These are phyloP conservation scores for Verasper variegatus DNA, from an alignment of 2,113 vertebrate genomes.

Conservation along the genomic window DNA sequence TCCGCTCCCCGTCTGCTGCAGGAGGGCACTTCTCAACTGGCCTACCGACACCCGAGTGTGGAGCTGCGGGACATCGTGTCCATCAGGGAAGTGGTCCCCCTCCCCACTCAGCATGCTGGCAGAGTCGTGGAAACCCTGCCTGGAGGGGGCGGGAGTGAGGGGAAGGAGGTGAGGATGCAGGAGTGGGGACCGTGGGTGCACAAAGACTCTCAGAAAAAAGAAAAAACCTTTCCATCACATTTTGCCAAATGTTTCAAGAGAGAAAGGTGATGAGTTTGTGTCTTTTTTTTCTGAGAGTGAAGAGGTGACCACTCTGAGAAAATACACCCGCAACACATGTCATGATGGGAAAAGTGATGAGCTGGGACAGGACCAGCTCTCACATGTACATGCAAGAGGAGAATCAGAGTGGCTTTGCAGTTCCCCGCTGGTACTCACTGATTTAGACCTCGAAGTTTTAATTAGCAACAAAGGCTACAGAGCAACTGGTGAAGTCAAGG, in stretches of 20 bases:
- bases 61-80: slow-evolving; percentile 66
- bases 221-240: not conserved
- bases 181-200: slow-evolving; percentile 15
- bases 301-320: not conserved
- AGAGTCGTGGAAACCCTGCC: slow-evolving; percentile 71
- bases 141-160: slow-evolving; percentile 63
- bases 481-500: slow-evolving; percentile 39
- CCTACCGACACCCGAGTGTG: slow-evolving; percentile 83
- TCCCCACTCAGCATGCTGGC: slow-evolving; percentile 56
- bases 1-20: slow-evolving; percentile 75
- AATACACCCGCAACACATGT: not conserved
- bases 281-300: not conserved
- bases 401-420: slow-evolving; percentile 32
- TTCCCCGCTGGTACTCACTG: slow-evolving; percentile 41
- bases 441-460: slow-evolving; percentile 49
- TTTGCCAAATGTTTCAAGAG: not conserved
- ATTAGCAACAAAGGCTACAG: slow-evolving; percentile 43
- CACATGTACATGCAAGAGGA: slow-evolving; percentile 3
- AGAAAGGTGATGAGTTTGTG: not conserved
- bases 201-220: not conserved
- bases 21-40: slow-evolving; percentile 76
- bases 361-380: not conserved
- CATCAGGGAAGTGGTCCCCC: slow-evolving; percentile 19
- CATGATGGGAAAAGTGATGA: slow-evolving; percentile 1
- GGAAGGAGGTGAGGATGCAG: slow-evolving; percentile 38